phyloP scores from a whole-genome alignment of 2,888 invertebrate species.

The Adineta ricciae region DNA sequence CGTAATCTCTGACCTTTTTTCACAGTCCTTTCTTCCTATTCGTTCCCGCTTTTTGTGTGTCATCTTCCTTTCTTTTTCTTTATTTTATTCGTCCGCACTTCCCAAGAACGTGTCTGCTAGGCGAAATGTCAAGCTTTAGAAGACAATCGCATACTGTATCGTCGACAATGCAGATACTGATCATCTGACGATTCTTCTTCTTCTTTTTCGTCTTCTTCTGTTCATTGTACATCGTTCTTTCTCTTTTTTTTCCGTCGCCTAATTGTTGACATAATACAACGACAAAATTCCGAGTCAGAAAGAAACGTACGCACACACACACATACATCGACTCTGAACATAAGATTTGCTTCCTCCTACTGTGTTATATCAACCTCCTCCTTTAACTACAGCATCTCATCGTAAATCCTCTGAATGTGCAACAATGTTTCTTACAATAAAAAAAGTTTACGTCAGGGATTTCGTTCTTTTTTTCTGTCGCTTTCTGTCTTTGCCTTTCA shows the following conservation, averaged over 20 bases:
- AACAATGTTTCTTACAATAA: not conserved
- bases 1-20: slow-evolving; percentile 13
- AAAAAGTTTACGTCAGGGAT: not conserved
- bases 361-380: not conserved
- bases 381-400: not conserved
- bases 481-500: not conserved
- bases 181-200: not conserved
- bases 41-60: not conserved
- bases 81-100: too few species aligned
- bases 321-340: not conserved
- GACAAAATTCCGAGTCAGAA: not conserved
- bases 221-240: not conserved
- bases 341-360: not conserved
- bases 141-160: not conserved
- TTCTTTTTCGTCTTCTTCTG: not conserved
- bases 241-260: not conserved
- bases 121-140: slow-evolving; percentile 4
- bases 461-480: not conserved
- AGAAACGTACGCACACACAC: not conserved
- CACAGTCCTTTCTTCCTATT: not conserved
- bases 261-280: slow-evolving; percentile 12
- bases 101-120: slow-evolving; percentile 9
- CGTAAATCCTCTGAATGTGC: not conserved
- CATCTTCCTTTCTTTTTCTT: not conserved
- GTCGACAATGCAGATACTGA: not conserved